Conservation (phyloP, 2,797 vertebrate genomes). For the Alcedo atthis region DNA sequence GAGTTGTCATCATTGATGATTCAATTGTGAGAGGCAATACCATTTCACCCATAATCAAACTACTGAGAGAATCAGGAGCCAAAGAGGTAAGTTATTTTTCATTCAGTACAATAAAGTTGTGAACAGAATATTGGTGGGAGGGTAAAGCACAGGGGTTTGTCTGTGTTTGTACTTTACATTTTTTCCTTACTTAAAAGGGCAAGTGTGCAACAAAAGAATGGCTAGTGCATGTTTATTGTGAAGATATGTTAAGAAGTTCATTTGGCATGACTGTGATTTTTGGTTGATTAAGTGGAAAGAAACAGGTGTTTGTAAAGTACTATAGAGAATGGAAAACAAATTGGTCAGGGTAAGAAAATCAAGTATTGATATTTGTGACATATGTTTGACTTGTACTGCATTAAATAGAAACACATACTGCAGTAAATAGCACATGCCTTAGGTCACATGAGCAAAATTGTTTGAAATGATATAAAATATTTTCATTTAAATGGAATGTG, state of each 20-base stretch:
- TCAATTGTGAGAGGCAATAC: slow-evolving; percentile 98
- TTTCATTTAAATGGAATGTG: not conserved
- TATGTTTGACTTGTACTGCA: not conserved
- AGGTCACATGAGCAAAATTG: not conserved
- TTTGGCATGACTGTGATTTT: not conserved
- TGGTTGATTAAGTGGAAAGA: not conserved
- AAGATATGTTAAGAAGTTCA: not conserved
- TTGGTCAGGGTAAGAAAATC: not conserved
- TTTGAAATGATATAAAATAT: not conserved
- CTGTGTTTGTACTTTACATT: not conserved
- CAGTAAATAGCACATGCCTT: not conserved
- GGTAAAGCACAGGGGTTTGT: not conserved
- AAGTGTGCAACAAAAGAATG: not conserved
- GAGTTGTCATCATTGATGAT: slow-evolving; percentile 94
- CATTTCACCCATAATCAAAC: slow-evolving; percentile 96
- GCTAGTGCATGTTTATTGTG: not conserved
- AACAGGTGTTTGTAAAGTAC: not conserved
- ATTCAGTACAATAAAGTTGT: not conserved
- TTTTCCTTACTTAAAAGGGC: not conserved
- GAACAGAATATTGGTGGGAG: not conserved
- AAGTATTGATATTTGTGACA: not conserved
- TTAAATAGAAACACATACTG: not conserved
- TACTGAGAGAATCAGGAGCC: slow-evolving; percentile 95
- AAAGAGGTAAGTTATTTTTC: slow-evolving; percentile 85
- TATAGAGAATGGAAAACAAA: not conserved